Conservation (phyloP, 2,888 invertebrate species). For the Rhagophthalmus giganteus region DNA sequence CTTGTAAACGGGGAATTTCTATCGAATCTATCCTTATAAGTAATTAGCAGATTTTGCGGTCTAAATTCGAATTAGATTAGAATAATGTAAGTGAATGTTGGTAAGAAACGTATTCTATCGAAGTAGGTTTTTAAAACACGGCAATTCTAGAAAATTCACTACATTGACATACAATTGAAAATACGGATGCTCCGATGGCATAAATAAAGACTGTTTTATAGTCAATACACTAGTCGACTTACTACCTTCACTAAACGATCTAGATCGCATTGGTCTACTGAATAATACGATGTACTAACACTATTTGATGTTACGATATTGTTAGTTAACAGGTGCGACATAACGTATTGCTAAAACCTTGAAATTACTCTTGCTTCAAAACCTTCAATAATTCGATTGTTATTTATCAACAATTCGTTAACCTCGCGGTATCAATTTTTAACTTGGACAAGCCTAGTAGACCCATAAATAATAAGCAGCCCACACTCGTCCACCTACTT, state of each 20-base stretch:
- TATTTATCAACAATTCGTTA: too few species aligned
- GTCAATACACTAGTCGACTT: conserved; percentile 17
- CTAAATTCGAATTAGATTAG: neutral
- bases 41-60: too few species aligned
- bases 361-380: neutral
- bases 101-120: conserved; percentile 3
- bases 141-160: conserved; percentile 11
- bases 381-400: too few species aligned
- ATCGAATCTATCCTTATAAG: too few species aligned
- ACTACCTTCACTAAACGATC: conserved; percentile 25
- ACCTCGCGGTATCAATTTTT: too few species aligned
- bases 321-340: conserved; percentile 17
- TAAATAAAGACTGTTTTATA: conserved; percentile 20
- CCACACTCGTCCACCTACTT: too few species aligned
- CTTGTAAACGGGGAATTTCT: too few species aligned
- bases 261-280: conserved; percentile 21
- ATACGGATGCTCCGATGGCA: conserved; percentile 18
- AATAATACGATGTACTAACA: conserved; percentile 20
- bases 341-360: conserved; percentile 8
- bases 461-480: too few species aligned
- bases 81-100: neutral
- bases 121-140: conserved; percentile 23
- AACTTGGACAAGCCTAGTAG: too few species aligned
- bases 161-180: conserved; percentile 11
- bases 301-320: conserved; percentile 18